A percentile compares a stretch with the other conserved stretches of the same genome.
These are phyloP conservation scores for Scolopax bukidnonensis DNA, from an alignment of 2,797 vertebrate genomes.

Conservation along the genomic window DNA sequence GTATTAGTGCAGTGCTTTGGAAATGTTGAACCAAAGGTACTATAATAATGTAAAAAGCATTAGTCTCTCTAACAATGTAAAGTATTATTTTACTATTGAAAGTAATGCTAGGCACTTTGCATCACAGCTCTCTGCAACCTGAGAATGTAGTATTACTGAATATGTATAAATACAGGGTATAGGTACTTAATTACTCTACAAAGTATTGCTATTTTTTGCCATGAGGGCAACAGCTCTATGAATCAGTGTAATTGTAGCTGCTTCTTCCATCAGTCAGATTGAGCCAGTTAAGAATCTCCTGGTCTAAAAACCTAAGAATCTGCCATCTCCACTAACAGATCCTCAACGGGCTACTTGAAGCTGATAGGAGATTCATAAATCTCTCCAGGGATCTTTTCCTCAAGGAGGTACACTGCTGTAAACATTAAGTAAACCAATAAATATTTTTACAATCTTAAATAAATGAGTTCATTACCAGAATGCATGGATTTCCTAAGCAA, in stretches of 20 bases:
- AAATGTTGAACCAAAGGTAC: not conserved
- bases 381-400: not conserved
- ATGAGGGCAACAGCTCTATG: not conserved
- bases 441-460: not conserved
- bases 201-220: not conserved
- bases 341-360: not conserved
- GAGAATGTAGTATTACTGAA: not conserved
- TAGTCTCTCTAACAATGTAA: not conserved
- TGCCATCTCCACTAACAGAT: not conserved
- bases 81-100: not conserved
- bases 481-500: not conserved
- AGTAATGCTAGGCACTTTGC: not conserved
- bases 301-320: not conserved
- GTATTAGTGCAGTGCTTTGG: not conserved
- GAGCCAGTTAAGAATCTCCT: not conserved
- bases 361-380: not conserved
- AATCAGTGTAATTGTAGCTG: not conserved
- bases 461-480: not conserved
- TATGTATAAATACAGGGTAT: not conserved
- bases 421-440: not conserved
- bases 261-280: not conserved
- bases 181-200: not conserved
- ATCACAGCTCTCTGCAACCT: fast-evolving
- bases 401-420: not conserved
- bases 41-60: not conserved